Evolutionary conservation across 2,888 invertebrate genomes (phyloP), one percentile per base, ranked within the genome.

Genomic region (Caenorhabditis sp.): DNA sequence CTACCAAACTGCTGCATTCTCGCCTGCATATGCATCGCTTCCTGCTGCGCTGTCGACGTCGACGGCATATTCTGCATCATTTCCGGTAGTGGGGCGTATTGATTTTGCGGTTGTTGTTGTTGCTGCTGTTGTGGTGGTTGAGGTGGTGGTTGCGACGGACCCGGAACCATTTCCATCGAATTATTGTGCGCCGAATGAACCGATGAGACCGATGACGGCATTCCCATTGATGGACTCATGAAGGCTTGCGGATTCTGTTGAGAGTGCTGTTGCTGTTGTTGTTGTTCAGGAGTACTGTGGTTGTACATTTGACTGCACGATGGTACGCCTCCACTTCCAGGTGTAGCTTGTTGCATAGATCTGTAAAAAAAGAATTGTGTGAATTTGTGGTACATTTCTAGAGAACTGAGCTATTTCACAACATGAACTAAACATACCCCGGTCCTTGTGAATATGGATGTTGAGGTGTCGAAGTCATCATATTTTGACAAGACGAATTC

Each of bases 171-270:
- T 38, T 77, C 77, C 59, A 75, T 64, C 25, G 77, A 77, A 14
- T 54, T 65, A 27, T 77, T 75, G 36, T 77, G 80, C 1, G 68
- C 72, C 1, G 74, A 74, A 56, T 81, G 81, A 12, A 73, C 73
- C 0, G 81, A 81, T 38, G 70, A 69, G 4, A 80, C 80, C 1
- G 80, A 78, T 0, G 70, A 66, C 0, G 81, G 81, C 65, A 70
- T 70, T 57, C 59, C 65, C 71, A 77, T 75, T 12, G 49, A 59
- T 0, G 79, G 79, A 43, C 75, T 77, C 75, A 79, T 77, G 53
- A 79, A 79, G 7, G 36, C 23, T 31, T 56, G 38, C 36, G 25
- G 5, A 26, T 56, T 25, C 8, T 70, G 73, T 26, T 70, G 60
- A 3, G 43, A 60, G 4, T 31, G 31, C 10, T 31, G 31, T 31